Percentiles rank a stretch among this genome's conserved stretches.
Evolutionary conservation across 2,113 vertebrate genomes (phyloP).

Genomic region (Oplegnathus fasciatus): DNA sequence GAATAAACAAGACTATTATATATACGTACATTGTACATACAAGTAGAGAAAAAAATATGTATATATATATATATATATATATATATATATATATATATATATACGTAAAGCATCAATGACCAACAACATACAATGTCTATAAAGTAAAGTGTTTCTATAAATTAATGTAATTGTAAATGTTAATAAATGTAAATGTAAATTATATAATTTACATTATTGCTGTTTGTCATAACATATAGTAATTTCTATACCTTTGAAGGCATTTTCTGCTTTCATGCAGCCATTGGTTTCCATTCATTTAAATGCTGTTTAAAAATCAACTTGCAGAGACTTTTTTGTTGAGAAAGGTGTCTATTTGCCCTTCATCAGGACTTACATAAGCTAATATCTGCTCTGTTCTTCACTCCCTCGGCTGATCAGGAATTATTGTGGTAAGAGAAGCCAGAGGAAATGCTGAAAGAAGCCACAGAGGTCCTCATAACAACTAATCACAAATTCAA

Average conservation of each 20-base stretch:
- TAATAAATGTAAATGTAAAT: too few relatives aligned
- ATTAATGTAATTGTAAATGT: too few relatives aligned
- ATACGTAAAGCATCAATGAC: too few relatives aligned
- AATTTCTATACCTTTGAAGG: not conserved
- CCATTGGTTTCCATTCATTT: constrained; percentile 4
- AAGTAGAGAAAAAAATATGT: too few relatives aligned
- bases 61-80: too few relatives aligned
- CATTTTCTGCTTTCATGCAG: not conserved
- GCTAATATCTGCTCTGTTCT: not conserved
- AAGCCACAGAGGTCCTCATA: constrained; percentile 16
- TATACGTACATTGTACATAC: too few relatives aligned
- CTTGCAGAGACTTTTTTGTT: not conserved
- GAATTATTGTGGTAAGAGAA: not conserved
- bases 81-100: too few relatives aligned
- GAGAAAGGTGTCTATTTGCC: not conserved
- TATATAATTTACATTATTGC: not conserved
- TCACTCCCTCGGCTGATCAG: not conserved
- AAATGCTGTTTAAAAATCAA: not conserved
- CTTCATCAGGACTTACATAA: not conserved
- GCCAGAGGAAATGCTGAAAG: constrained; percentile 4
- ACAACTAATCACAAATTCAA: constrained; percentile 21
- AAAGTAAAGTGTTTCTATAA: too few relatives aligned
- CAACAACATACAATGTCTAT: too few relatives aligned
- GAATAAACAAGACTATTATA: too few relatives aligned
- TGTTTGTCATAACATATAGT: not conserved